A percentile compares a stretch with the other conserved stretches of the same genome.
Evolutionary conservation across 92 coral and sea anemone species (phyloP).

Genomic region (Palythoa grandiflora): DNA sequence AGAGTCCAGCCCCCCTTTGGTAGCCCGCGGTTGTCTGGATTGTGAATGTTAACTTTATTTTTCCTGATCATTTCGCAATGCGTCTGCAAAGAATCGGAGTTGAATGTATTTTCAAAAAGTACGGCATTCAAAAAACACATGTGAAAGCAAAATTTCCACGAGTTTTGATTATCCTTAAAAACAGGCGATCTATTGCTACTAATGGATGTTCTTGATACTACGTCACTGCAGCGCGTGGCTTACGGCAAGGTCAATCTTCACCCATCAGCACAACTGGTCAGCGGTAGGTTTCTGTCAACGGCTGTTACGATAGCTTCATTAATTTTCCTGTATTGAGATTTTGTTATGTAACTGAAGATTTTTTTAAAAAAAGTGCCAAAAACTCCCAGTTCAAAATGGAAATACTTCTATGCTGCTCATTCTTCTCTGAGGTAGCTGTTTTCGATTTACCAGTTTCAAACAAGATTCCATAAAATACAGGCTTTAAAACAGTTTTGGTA

Average conservation of each 20-base stretch:
- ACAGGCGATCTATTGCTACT: no score
- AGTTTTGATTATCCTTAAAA: background rate
- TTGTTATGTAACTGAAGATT: background rate
- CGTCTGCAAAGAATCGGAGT: conserved; percentile 75
- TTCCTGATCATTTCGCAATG: conserved; percentile 84
- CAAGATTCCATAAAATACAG: background rate
- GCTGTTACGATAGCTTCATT: background rate
- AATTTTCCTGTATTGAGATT: background rate
- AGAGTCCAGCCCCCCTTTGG: conserved; percentile 95
- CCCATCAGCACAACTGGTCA: conserved; percentile 93
- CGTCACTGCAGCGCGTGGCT: background rate
- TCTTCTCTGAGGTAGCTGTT: background rate
- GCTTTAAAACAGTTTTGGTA: background rate
- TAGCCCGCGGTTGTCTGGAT: conserved; percentile 79
- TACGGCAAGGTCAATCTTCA: conserved; percentile 32
- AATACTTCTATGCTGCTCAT: background rate
- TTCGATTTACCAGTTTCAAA: background rate
- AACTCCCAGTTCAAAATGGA: background rate
- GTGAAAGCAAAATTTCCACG: background rate
- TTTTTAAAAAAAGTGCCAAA: background rate
- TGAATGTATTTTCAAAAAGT: background rate
- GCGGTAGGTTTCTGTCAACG: conserved; percentile 19
- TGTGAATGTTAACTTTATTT: conserved; percentile 75
- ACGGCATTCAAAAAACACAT: background rate
- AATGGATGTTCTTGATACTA: background rate